Evolutionary conservation across 2,888 invertebrate species (phyloP).

Genomic region (Tortrix viridana): DNA sequence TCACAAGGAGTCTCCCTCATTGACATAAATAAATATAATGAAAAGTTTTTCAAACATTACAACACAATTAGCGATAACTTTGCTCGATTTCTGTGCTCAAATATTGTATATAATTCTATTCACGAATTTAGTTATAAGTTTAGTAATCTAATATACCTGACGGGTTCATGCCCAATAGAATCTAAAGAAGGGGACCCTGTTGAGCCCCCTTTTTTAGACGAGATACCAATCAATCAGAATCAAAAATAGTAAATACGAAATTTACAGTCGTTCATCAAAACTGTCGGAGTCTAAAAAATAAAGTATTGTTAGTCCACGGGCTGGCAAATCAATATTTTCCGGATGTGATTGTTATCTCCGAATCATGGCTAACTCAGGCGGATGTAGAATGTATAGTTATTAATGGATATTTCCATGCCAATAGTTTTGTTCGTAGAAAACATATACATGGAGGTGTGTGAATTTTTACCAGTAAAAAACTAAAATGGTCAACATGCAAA

Average conservation of each 20-base stretch:
- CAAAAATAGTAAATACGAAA: neutral
- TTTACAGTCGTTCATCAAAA: neutral
- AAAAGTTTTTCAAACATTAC: neutral
- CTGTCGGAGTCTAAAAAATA: slow-evolving; percentile 9
- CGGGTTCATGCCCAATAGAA: neutral
- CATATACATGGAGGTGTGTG: slow-evolving; percentile 12
- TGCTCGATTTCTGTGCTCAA: neutral
- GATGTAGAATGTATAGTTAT: slow-evolving; percentile 2
- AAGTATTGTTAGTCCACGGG: neutral
- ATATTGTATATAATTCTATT: neutral
- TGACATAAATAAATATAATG: neutral
- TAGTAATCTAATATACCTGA: neutral
- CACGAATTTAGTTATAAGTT: neutral
- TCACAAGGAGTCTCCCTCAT: neutral
- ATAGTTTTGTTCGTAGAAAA: neutral
- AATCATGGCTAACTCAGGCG: slow-evolving; percentile 1
- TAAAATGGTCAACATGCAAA: neutral
- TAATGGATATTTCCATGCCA: neutral
- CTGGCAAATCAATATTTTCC: neutral
- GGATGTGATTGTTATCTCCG: slow-evolving; percentile 10
- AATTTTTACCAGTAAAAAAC: slow-evolving; percentile 1
- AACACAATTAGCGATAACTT: neutral
- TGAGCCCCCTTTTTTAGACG: neutral
- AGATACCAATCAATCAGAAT: neutral
- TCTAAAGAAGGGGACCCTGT: neutral